Evolutionary conservation across 2,797 vertebrate genomes (phyloP).

Genomic region (Periophthalmus magnuspinnatus): DNA sequence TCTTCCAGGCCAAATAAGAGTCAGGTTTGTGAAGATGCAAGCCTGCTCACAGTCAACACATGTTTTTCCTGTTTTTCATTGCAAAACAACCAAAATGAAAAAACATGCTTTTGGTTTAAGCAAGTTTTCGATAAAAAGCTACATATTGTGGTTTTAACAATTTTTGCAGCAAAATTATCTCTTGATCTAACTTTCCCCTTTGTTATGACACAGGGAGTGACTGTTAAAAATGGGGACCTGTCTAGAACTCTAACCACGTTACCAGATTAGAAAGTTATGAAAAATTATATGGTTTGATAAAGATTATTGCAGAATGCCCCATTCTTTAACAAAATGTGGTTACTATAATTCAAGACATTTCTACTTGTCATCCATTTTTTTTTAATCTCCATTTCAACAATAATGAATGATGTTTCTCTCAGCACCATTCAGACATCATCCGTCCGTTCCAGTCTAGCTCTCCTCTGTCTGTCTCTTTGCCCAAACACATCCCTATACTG

Average conservation of each 20-base stretch:
- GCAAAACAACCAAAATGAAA: too few relatives aligned
- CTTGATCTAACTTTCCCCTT: not conserved
- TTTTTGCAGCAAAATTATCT: not conserved
- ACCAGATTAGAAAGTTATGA: not conserved
- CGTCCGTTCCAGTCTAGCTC: conserved; percentile 46
- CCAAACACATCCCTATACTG: conserved; percentile 53
- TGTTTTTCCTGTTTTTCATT: too few relatives aligned
- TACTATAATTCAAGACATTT: conserved; percentile 9
- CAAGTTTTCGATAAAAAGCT: too few relatives aligned
- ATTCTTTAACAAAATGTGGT: not conserved
- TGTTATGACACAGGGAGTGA: too few relatives aligned
- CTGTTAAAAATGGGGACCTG: not conserved
- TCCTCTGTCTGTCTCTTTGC: conserved; percentile 54
- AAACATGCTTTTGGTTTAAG: too few relatives aligned
- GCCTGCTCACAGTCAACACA: too few relatives aligned
- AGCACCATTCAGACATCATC: conserved; percentile 44
- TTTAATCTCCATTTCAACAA: conserved; percentile 42
- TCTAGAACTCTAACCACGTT: not conserved
- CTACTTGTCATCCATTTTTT: not conserved
- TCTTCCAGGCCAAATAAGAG: too few relatives aligned
- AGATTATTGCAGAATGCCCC: not conserved
- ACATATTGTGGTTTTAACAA: not conserved
- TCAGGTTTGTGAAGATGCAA: too few relatives aligned
- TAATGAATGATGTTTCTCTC: conserved; percentile 56
- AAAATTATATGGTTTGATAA: not conserved